Conservation (phyloP, 2,888 invertebrate species). For the Andrena minutula region DNA sequence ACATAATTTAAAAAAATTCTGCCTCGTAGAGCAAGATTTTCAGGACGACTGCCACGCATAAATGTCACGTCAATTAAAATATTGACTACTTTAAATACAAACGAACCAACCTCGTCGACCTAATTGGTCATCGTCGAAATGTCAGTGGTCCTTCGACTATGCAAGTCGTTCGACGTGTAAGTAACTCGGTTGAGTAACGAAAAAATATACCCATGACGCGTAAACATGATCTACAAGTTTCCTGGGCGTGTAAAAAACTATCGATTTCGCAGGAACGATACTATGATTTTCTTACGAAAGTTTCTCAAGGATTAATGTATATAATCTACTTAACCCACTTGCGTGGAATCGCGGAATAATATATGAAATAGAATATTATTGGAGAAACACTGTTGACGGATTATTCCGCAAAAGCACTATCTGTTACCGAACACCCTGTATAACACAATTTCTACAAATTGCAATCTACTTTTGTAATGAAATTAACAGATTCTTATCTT, state of each 20-base stretch:
- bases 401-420: too few relatives aligned
- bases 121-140: slow-evolving; percentile 53
- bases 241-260: not conserved
- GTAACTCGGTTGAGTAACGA: slow-evolving; percentile 2
- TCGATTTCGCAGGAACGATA: not conserved
- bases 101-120: slow-evolving; percentile 15
- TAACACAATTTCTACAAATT: too few relatives aligned
- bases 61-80: slow-evolving; percentile 49
- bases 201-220: not conserved
- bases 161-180: slow-evolving; percentile 33
- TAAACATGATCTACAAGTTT: not conserved
- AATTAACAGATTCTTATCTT: too few relatives aligned
- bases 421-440: too few relatives aligned
- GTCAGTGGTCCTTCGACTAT: slow-evolving; percentile 47
- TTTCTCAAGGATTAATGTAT: not conserved
- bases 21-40: slow-evolving; percentile 11
- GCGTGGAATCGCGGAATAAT: not conserved
- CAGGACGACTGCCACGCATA: slow-evolving; percentile 8
- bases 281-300: too few relatives aligned
- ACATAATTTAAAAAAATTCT: not conserved
- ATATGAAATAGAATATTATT: not conserved
- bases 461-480: too few relatives aligned
- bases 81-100: slow-evolving; percentile 3
- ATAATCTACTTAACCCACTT: too few relatives aligned
- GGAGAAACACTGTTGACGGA: too few relatives aligned